Conservation (phyloP, 2,888 invertebrate species). For the Leucophenga maculata region DNA sequence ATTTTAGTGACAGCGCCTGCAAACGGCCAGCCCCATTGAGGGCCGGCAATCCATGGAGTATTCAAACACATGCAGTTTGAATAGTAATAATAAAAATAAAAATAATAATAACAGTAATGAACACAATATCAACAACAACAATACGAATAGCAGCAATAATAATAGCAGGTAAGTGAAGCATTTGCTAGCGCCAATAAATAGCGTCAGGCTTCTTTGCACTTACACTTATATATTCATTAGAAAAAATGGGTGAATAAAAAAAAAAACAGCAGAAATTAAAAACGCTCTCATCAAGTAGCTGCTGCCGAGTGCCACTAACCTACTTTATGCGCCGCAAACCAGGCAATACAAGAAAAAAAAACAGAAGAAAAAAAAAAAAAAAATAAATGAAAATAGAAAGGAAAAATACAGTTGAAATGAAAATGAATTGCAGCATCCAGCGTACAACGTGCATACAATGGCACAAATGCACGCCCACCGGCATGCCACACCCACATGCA, state of each 20-base stretch:
- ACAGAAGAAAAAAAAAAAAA: slow-evolving; percentile 16
- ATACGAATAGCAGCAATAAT: slow-evolving; percentile 23
- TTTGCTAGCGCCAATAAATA: neutral
- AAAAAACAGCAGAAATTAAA: neutral
- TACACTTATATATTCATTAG: neutral
- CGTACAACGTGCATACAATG: slow-evolving; percentile 36
- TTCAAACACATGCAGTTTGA: slow-evolving; percentile 70
- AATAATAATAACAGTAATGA: slow-evolving; percentile 28
- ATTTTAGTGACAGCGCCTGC: slow-evolving; percentile 69
- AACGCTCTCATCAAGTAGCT: slow-evolving; percentile 48
- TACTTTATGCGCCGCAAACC: slow-evolving; percentile 48
- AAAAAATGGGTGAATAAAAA: too few relatives aligned
- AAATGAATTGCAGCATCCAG: too few relatives aligned
- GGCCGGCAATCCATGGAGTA: slow-evolving; percentile 73
- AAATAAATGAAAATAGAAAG: slow-evolving; percentile 27
- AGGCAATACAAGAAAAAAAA: neutral
- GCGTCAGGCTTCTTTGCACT: neutral
- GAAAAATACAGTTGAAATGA: too few relatives aligned
- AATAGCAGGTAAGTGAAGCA: slow-evolving; percentile 58
- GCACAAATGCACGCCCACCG: neutral
- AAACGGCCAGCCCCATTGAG: slow-evolving; percentile 72
- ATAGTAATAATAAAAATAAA: slow-evolving; percentile 42
- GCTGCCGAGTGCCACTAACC: slow-evolving; percentile 61
- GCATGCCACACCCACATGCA: slow-evolving; percentile 11
- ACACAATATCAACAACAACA: slow-evolving; percentile 27